Evolutionary conservation across 2,113 vertebrate species (phyloP), one percentile per base, ranked within the genome.

Genomic region (Hemicordylus capensis): DNA sequence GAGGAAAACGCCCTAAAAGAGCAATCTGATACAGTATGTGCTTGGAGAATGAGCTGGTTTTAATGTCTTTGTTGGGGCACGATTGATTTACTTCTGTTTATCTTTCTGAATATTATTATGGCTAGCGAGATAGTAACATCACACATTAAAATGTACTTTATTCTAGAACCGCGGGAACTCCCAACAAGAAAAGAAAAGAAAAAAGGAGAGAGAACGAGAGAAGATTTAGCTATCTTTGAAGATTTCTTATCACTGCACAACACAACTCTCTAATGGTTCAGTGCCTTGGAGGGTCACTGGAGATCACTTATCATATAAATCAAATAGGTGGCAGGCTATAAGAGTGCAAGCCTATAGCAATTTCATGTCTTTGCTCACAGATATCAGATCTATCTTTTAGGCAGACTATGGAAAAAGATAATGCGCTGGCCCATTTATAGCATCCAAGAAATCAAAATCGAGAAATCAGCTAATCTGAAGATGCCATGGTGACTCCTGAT

Each of bases 261-360:
- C 93, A 93, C 94, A 93, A 95, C 84, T 94, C 91, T 94, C 91
- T 90, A 91, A 94, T 93, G 93, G 94, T 92, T 95, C 92, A 83
- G 90, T 94, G 89, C 92, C 93, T 95, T 88, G 88, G 93, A 96
- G 93, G 94, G 88, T 95, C 88, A 76, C 90, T 90, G 89, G 92
- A 94, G 91, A 94, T 95, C 92, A 93, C 87, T 93, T 92, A 95
- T 93, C 91, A 90, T 91, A 95, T 95, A 95, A 95, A 95, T 96
- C 93, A 96, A 92, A 92, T 59, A 91, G 91, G 89, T 89, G 69
- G 89, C 91, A 93, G 90, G 81, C 85, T 89, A 88, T 87, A 88
- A 93, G 93, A 93, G 90, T 70, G 87, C 92, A 88, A 86, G 85
- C 88, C 91, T 90, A 90, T 83, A 93, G 91, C 86, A 93, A 93